Percentiles rank a stretch among this genome's conserved stretches.
Evolutionary conservation across 2,113 vertebrate genomes (phyloP).

Genomic region (Vulpes ferrilata): DNA sequence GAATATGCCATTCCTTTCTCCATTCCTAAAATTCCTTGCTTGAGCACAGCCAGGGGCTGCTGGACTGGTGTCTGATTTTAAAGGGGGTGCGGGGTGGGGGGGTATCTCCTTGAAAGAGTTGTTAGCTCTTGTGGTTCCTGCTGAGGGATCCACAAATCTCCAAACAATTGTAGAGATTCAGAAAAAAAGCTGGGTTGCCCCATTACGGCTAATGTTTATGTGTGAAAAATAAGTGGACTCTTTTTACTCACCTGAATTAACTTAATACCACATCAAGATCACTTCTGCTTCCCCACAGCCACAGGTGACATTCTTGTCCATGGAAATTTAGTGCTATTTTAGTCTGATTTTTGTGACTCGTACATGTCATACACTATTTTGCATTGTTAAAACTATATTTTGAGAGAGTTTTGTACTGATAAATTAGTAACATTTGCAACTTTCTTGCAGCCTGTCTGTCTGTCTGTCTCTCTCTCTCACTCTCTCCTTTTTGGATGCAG

Average conservation of each 20-base stretch:
- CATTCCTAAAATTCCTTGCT: constrained; percentile 81
- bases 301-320: not conserved
- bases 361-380: not conserved
- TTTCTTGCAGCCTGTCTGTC: not conserved
- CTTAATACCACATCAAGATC: not conserved
- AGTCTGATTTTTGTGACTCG: not conserved
- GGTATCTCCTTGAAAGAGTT: not conserved
- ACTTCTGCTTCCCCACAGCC: not conserved
- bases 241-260: constrained; percentile 28
- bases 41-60: constrained; percentile 67
- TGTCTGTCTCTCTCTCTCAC: not conserved
- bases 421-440: constrained; percentile 26
- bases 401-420: not conserved
- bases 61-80: constrained; percentile 23
- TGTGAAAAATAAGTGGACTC: constrained; percentile 28
- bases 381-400: constrained; percentile 45
- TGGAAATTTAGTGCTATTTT: not conserved
- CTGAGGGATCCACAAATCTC: not conserved
- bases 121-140: not conserved
- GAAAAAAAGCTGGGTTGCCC: constrained; percentile 5
- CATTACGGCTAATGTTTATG: constrained; percentile 18
- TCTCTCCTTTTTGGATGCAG: constrained; percentile 40
- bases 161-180: not conserved
- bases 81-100: not conserved
- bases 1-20: constrained; percentile 81